Percentiles rank a stretch among this genome's conserved stretches.
Evolutionary conservation across 2,113 vertebrate genomes (phyloP).

Genomic region (Apteryx owenii): DNA sequence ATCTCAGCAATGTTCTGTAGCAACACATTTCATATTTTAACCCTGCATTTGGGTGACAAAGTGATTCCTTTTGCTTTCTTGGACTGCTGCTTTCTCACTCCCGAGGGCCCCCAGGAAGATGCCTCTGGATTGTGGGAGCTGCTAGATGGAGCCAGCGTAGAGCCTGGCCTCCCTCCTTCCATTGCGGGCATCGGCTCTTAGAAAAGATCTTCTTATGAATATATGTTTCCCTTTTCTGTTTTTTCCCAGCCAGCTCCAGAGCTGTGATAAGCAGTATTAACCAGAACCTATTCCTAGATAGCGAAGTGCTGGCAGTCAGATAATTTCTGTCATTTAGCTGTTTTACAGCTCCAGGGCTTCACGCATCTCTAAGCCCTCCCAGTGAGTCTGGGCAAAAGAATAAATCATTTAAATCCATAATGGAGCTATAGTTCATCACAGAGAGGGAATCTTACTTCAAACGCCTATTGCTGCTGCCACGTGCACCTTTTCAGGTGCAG

Average conservation of each 20-base stretch:
- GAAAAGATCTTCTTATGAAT: neutral
- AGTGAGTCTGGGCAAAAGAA: neutral
- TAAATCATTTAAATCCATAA: neutral
- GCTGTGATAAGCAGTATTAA: neutral
- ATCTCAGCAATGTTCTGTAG: neutral
- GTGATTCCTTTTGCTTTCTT: neutral
- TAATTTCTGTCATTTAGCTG: neutral
- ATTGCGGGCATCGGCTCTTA: neutral
- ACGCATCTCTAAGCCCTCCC: neutral
- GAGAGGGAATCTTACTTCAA: neutral
- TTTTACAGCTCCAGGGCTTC: neutral
- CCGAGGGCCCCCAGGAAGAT: neutral
- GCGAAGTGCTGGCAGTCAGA: neutral
- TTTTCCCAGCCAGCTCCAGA: neutral
- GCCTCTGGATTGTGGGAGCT: neutral
- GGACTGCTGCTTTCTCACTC: neutral
- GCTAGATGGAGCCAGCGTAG: neutral
- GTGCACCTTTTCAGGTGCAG: neutral
- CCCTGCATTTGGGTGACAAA: accelerated
- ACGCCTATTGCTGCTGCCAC: accelerated
- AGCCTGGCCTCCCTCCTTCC: neutral
- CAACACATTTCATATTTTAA: neutral
- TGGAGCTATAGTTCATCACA: neutral
- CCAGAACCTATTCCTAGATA: neutral
- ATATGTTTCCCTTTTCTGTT: neutral